A percentile compares a stretch with the other conserved stretches of the same genome.
These are phyloP conservation scores for Menidia menidia DNA, from an alignment of 2,797 vertebrate genomes.

Conservation along the genomic window DNA sequence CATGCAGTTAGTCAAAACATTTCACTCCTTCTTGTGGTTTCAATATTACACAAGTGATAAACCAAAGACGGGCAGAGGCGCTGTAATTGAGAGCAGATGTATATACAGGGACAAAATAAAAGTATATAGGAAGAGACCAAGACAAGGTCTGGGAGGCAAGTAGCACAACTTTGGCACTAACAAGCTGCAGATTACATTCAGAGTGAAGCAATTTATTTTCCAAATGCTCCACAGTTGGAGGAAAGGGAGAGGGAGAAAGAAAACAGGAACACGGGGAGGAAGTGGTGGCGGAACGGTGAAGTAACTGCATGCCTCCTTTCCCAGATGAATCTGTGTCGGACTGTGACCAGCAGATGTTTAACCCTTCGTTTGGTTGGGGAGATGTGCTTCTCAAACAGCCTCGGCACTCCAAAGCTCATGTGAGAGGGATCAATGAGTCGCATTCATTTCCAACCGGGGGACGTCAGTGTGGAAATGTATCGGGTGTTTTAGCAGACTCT, in stretches of 20 bases:
- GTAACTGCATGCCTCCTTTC: constrained; percentile 49
- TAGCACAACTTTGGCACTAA: constrained; percentile 48
- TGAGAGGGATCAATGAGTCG: constrained; percentile 26
- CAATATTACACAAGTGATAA: constrained; percentile 36
- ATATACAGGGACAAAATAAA: constrained; percentile 23
- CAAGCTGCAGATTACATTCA: constrained; percentile 59
- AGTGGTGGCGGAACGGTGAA: constrained; percentile 62
- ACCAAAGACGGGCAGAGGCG: constrained; percentile 37
- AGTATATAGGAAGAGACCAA: constrained; percentile 25
- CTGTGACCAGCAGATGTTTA: constrained; percentile 47
- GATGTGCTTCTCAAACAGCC: constrained; percentile 14
- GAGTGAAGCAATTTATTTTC: constrained; percentile 65
- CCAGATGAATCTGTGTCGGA: constrained; percentile 59
- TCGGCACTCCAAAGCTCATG: constrained; percentile 6
- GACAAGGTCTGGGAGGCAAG: constrained; percentile 38
- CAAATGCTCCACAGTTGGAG: constrained; percentile 41
- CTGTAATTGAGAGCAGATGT: constrained; percentile 69
- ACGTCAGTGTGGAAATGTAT: constrained; percentile 45
- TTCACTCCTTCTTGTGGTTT: constrained; percentile 13
- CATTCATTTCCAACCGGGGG: constrained; percentile 26
- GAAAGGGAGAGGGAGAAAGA: constrained; percentile 20
- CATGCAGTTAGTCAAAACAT: constrained; percentile 36
- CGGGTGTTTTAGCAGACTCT: constrained; percentile 47
- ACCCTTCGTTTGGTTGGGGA: constrained; percentile 48
- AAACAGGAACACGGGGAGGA: constrained; percentile 50